phyloP scores from a whole-genome alignment of 2,113 vertebrate species.

The Prietella phreatophila region DNA sequence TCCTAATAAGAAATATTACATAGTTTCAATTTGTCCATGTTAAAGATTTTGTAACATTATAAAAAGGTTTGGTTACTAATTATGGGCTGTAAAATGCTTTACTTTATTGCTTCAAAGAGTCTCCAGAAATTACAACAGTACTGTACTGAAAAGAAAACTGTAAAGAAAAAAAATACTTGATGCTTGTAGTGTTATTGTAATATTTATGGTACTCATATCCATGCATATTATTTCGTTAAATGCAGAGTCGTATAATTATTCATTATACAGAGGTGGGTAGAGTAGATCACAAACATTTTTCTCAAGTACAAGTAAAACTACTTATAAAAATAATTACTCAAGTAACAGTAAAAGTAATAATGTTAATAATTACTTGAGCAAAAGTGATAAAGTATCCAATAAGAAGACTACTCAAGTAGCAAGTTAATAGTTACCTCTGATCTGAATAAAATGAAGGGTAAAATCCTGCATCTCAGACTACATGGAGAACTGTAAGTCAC shows the following conservation, averaged over 20 bases:
- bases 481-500: too few species aligned
- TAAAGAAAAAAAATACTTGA: neutral
- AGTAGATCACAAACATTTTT: too few species aligned
- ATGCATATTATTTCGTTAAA: neutral
- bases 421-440: too few species aligned
- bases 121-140: neutral
- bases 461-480: too few species aligned
- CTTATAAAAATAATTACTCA: too few species aligned
- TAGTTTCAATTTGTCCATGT: neutral
- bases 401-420: too few species aligned
- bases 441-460: too few species aligned
- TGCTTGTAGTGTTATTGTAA: neutral
- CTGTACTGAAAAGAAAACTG: neutral
- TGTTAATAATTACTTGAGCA: too few species aligned
- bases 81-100: neutral
- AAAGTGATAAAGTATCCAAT: too few species aligned
- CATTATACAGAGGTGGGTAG: neutral
- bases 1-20: neutral
- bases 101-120: neutral
- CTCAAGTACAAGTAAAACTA: too few species aligned
- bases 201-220: neutral
- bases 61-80: neutral
- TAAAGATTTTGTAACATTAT: neutral
- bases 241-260: neutral
- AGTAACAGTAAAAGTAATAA: too few species aligned